These are phyloP conservation scores for Pipa parva DNA, from an alignment of 2,113 vertebrate species.

Conservation along the genomic window DNA sequence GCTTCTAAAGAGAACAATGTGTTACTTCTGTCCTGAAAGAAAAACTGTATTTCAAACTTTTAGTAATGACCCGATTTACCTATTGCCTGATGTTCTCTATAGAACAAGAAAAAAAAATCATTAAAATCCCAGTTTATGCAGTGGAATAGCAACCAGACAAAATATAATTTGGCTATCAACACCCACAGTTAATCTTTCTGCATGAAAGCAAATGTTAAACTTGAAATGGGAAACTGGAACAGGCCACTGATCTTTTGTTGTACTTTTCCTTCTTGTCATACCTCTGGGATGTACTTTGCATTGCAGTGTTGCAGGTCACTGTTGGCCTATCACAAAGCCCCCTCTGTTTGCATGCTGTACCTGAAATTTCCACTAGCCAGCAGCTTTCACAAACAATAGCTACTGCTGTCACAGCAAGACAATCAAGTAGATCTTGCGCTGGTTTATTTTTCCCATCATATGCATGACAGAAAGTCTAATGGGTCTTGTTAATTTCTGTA, in stretches of 20 bases:
- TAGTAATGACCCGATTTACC: background rate
- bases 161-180: slow-evolving; percentile 39
- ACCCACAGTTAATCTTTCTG: slow-evolving; percentile 48
- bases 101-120: slow-evolving; percentile 40
- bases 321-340: slow-evolving; percentile 85
- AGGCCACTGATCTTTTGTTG: slow-evolving; percentile 61
- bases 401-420: slow-evolving; percentile 71
- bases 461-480: slow-evolving; percentile 93
- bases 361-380: slow-evolving; percentile 59
- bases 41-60: too few relatives aligned
- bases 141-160: background rate
- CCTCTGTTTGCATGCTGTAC: slow-evolving; percentile 68
- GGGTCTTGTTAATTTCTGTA: slow-evolving; percentile 80
- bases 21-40: too few relatives aligned
- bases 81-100: background rate
- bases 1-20: too few relatives aligned
- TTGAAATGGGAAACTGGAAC: slow-evolving; percentile 63
- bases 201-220: slow-evolving; percentile 47
- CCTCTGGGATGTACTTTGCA: slow-evolving; percentile 55
- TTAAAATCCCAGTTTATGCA: slow-evolving; percentile 35
- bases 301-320: slow-evolving; percentile 64
- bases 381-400: slow-evolving; percentile 66
- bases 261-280: slow-evolving; percentile 67
- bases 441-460: slow-evolving; percentile 69
- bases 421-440: slow-evolving; percentile 71